phyloP scores from a whole-genome alignment of 1,140 invertebrate genomes.

The Cherax quadricarinatus region DNA sequence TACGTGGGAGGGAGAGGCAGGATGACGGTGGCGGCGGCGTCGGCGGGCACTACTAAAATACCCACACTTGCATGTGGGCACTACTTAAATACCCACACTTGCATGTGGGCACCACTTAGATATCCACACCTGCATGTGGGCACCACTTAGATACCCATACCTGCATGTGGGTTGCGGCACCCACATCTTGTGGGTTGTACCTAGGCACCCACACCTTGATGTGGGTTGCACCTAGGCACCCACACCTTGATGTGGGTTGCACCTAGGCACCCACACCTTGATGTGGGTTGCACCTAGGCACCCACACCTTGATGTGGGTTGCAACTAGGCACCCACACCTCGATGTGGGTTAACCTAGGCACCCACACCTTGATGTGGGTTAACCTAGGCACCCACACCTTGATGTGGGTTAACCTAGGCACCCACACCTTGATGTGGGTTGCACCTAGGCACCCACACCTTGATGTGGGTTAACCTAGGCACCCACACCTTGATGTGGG shows the following conservation, averaged over 20 bases:
- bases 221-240: too few relatives aligned
- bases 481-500: background rate
- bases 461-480: background rate
- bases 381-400: too few relatives aligned
- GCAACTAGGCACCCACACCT: too few relatives aligned
- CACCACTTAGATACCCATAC: background rate
- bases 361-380: too few relatives aligned
- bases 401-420: too few relatives aligned
- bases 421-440: too few relatives aligned
- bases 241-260: too few relatives aligned
- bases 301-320: too few relatives aligned
- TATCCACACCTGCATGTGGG: background rate
- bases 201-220: background rate
- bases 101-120: background rate
- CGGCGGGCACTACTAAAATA: slow-evolving; percentile 1
- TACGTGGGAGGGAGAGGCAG: slow-evolving; percentile 15
- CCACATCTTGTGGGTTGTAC: background rate
- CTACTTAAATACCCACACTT: background rate
- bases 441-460: background rate
- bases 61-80: background rate
- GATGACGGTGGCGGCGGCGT: slow-evolving; percentile 30
- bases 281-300: too few relatives aligned
- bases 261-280: too few relatives aligned
- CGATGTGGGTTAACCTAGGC: too few relatives aligned
- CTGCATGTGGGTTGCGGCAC: too few relatives aligned